These are phyloP conservation scores for Drosophila neotestacea DNA, from an alignment of 2,888 invertebrate genomes.

Conservation along the genomic window DNA sequence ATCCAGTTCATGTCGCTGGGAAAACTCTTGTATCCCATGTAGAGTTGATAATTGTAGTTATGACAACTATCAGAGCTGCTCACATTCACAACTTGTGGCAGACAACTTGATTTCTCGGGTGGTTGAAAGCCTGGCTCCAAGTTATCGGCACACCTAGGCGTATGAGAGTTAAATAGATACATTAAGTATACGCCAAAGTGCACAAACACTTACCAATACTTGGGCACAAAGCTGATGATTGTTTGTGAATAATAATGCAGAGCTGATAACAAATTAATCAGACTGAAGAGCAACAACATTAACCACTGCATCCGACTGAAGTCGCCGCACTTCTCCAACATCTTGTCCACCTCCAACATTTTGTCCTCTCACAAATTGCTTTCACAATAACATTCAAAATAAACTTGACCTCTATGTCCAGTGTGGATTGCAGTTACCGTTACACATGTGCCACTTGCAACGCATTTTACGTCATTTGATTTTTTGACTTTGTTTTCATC, in stretches of 20 bases:
- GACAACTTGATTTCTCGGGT: constrained; percentile 62
- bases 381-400: constrained; percentile 10
- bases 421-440: neutral
- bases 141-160: constrained; percentile 73
- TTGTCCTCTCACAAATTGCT: constrained; percentile 26
- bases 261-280: constrained; percentile 87
- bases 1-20: constrained; percentile 89
- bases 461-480: constrained; percentile 21
- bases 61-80: constrained; percentile 73
- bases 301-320: constrained; percentile 86
- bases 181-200: constrained; percentile 10
- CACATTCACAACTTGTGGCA: constrained; percentile 36
- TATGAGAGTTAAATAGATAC: constrained; percentile 1
- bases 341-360: constrained; percentile 85
- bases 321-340: constrained; percentile 86
- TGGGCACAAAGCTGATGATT: constrained; percentile 87
- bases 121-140: constrained; percentile 5
- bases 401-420: neutral
- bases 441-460: constrained; percentile 11
- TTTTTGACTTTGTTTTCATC: constrained; percentile 7
- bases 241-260: constrained; percentile 88
- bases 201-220: constrained; percentile 83
- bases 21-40: constrained; percentile 87
- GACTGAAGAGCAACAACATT: constrained; percentile 86
- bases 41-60: constrained; percentile 87